Conservation (phyloP, 1,140 invertebrate species). For the Rhopalosiphum maidis region DNA sequence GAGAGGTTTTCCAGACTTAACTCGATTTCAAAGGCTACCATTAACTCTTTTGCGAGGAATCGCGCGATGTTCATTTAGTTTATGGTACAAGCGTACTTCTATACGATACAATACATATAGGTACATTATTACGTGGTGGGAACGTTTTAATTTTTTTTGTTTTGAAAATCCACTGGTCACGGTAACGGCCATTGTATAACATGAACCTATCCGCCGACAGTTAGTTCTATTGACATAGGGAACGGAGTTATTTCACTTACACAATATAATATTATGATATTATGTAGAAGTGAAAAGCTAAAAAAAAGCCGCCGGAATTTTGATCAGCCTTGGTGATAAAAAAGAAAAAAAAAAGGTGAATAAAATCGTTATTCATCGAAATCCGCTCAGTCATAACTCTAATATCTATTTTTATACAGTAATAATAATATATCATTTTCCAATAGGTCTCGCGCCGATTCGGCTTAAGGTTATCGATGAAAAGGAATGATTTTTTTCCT, state of each 20-base stretch:
- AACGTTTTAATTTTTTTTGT: not conserved
- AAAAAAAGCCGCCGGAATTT: not conserved
- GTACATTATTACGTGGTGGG: not conserved
- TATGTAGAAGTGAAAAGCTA: not conserved
- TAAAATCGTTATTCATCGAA: constrained; percentile 19
- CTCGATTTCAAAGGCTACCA: not conserved
- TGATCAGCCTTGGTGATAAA: not conserved
- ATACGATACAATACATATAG: not conserved
- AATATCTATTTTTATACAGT: not conserved
- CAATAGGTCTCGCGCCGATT: not conserved
- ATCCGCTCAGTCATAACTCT: not conserved
- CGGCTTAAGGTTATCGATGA: constrained; percentile 11
- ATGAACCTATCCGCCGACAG: too few species aligned
- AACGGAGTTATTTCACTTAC: not conserved
- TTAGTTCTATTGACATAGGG: not conserved
- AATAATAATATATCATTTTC: constrained; percentile 12
- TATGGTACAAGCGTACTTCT: not conserved
- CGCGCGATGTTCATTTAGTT: not conserved
- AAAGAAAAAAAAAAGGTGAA: not conserved
- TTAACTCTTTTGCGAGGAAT: not conserved
- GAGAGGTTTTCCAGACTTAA: not conserved
- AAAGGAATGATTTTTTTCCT: not conserved
- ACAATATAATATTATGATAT: not conserved
- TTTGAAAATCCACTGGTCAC: not conserved
- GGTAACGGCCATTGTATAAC: not conserved